phyloP scores from a whole-genome alignment of 2,113 vertebrate species.

The Meles meles region DNA sequence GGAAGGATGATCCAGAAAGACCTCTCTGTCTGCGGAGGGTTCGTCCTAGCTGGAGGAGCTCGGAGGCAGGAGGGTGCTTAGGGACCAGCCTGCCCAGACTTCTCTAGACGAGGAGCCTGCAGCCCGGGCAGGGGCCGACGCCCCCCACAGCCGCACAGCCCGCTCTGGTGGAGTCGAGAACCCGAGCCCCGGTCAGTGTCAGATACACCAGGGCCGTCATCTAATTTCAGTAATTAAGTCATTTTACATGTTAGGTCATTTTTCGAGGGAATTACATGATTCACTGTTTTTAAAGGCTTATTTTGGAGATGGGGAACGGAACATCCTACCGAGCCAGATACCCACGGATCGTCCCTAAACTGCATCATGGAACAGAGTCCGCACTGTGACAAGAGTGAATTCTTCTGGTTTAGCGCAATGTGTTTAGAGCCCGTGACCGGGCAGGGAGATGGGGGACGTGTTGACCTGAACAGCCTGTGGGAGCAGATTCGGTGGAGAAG shows the following conservation, averaged over 20 bases:
- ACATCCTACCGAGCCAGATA: background rate
- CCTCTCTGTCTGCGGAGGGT: background rate
- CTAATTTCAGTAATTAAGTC: conserved; percentile 35
- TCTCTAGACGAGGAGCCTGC: background rate
- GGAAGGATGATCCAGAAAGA: background rate
- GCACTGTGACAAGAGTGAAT: background rate
- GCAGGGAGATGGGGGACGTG: background rate
- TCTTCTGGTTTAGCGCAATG: background rate
- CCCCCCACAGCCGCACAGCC: background rate
- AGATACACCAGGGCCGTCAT: background rate
- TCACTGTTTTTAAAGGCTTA: conserved; percentile 27
- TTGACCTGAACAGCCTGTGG: background rate
- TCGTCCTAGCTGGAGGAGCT: background rate
- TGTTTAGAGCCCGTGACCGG: background rate
- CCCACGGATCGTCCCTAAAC: background rate
- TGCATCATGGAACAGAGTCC: background rate
- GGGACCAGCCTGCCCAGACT: background rate
- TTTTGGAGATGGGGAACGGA: conserved; percentile 36
- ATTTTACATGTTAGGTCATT: conserved; percentile 42
- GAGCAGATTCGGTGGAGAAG: background rate
- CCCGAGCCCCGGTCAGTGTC: background rate
- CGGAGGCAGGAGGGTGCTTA: background rate
- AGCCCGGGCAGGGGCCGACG: background rate
- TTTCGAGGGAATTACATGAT: conserved; percentile 24
- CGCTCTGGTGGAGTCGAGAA: background rate